Evolutionary conservation across 2,888 invertebrate genomes (phyloP), one percentile per base, ranked within the genome.

Genomic region (Mactromeris polynyma): DNA sequence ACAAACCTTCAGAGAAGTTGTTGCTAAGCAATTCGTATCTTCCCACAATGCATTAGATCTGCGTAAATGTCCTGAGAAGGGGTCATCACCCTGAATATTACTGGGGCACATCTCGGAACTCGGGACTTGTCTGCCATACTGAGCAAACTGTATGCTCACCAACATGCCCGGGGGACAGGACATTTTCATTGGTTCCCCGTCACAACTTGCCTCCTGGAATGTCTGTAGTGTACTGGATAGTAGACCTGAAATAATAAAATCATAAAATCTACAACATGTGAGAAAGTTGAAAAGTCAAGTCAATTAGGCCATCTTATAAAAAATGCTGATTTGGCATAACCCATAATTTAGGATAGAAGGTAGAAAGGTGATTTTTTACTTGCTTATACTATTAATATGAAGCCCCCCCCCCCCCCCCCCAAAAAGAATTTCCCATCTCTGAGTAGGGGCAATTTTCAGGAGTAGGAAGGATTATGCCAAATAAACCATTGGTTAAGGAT

Each of bases 101-200:
- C 82, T 69, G 1, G 96, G 96, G 88, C 97, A 97, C 94, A 96
- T 95, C 84, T 95, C 93, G 26, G 93, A 86, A 84, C 95, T 96
- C 33, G 96, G 95, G 81, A 97, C 97, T 0, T 98, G 97, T 46
- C 98, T 98, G 21, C 98, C 99, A 95, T 98, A 99, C 96, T 98
- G 98, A n/a, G 99, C 99, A 94, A 98, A 97, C 96, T 98, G 98
- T 94, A 99, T 98, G 95, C 98, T 98, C 96, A 99, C 99, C 95
- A 98, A 98, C 58, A 99, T 99, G 84, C 98, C 98, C 80, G 98
- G 97, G 42, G 99, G 99, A 97, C 99, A 99, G 36, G 98, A 98
- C 91, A 99, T 97, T 81, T 98, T 98, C 96, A 99, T 98, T 96
- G 98, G 97, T 96, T 99, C 98, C 91, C 98, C 98, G 97, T 99